Conservation (phyloP, 1,140 invertebrate genomes). For the Samia ricini region DNA sequence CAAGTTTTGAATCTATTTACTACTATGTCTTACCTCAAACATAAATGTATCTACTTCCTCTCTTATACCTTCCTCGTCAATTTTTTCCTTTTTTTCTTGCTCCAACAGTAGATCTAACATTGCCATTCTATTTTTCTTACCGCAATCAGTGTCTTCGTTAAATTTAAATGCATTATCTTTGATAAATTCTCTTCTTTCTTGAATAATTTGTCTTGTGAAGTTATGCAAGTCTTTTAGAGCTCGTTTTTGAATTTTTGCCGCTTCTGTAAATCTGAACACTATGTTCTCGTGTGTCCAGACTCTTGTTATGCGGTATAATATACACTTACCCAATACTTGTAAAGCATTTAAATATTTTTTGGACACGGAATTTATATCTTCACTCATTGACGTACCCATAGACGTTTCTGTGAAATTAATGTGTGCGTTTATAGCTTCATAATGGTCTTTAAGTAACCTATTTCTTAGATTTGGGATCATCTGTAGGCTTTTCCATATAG, state of each 20-base stretch:
- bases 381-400: conserved; percentile 45
- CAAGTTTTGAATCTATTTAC: no score
- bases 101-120: conserved; percentile 78
- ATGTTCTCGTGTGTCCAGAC: not conserved
- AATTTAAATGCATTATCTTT: conserved; percentile 10
- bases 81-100: conserved; percentile 73
- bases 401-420: conserved; percentile 40
- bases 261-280: not conserved
- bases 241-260: conserved; percentile 54
- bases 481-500: no score
- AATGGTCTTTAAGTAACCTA: no score
- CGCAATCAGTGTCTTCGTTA: conserved; percentile 17
- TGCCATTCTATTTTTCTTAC: conserved; percentile 33
- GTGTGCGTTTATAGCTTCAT: not conserved
- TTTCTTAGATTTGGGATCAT: no score
- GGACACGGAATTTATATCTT: conserved; percentile 28
- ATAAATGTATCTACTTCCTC: conserved; percentile 93
- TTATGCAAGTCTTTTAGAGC: conserved; percentile 80
- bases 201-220: conserved; percentile 80
- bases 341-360: conserved; percentile 50
- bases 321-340: conserved; percentile 37
- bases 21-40: conserved; percentile 79
- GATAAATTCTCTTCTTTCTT: conserved; percentile 41
- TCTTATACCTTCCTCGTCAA: conserved; percentile 83
- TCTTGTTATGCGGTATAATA: conserved; percentile 39